Evolutionary conservation across 1,140 invertebrate genomes (phyloP).

Genomic region (Himalopsyche phryganea): DNA sequence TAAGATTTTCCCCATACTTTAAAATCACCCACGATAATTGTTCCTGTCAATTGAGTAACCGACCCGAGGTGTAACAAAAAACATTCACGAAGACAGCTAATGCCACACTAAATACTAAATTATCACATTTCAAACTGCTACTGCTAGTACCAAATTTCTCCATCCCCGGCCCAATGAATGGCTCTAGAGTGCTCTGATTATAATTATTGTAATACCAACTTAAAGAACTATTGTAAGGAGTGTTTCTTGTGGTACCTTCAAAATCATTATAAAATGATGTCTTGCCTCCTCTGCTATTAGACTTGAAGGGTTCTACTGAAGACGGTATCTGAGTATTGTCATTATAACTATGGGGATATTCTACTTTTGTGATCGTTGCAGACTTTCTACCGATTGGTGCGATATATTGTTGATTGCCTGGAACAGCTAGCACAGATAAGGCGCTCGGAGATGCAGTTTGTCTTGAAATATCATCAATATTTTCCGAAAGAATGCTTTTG

Average conservation of each 20-base stretch:
- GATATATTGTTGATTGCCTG: conserved; percentile 53
- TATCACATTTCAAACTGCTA: conserved; percentile 28
- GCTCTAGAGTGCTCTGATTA: conserved; percentile 66
- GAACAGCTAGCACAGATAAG: conserved; percentile 55
- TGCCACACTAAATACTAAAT: conserved; percentile 22
- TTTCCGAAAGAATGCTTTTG: conserved; percentile 3
- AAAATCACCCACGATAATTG: too few species aligned
- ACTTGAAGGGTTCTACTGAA: conserved; percentile 8
- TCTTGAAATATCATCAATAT: conserved; percentile 11
- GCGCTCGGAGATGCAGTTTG: conserved; percentile 34
- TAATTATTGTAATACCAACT: conserved; percentile 80
- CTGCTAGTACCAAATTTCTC: conserved; percentile 24
- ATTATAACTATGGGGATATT: conserved; percentile 41
- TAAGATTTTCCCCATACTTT: background rate
- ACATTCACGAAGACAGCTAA: conserved; percentile 8
- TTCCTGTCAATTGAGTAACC: background rate
- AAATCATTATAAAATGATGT: conserved; percentile 43
- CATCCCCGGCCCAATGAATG: conserved; percentile 59
- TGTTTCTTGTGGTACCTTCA: conserved; percentile 36
- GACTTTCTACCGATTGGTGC: conserved; percentile 42
- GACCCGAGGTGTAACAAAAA: background rate
- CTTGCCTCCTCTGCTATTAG: conserved; percentile 42
- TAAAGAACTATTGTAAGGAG: conserved; percentile 49
- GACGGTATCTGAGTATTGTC: conserved; percentile 26
- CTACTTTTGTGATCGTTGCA: conserved; percentile 58